Conservation (phyloP, 2,113 vertebrate genomes). For the Forbesichthys papilliferus region DNA sequence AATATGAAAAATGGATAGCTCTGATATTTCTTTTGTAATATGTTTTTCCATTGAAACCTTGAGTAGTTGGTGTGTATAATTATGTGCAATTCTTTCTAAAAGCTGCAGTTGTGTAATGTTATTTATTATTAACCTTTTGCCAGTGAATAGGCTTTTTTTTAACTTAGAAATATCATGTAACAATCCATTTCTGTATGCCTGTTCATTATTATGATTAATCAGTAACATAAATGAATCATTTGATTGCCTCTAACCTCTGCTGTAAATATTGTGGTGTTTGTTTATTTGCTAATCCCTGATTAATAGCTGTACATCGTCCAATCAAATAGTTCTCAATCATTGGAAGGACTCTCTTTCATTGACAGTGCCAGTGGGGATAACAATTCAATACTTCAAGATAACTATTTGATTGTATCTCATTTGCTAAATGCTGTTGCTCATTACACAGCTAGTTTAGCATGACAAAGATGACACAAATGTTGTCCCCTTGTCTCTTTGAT, state of each 20-base stretch:
- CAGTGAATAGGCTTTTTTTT: constrained; percentile 55
- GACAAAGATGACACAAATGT: constrained; percentile 59
- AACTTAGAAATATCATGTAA: constrained; percentile 48
- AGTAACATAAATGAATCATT: constrained; percentile 49
- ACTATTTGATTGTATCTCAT: constrained; percentile 59
- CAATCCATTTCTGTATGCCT: constrained; percentile 49
- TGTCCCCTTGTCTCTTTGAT: constrained; percentile 65
- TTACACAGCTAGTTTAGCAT: constrained; percentile 65
- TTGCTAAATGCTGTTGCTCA: constrained; percentile 43
- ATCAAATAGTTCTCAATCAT: constrained; percentile 38
- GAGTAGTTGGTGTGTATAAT: constrained; percentile 53
- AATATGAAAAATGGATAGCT: constrained; percentile 40
- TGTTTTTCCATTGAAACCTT: constrained; percentile 51
- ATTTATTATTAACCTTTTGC: constrained; percentile 72
- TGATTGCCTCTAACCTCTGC: constrained; percentile 60
- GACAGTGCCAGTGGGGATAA: constrained; percentile 35
- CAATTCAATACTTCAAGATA: constrained; percentile 42
- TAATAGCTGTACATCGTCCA: constrained; percentile 61
- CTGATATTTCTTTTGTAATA: constrained; percentile 47
- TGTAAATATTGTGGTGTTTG: constrained; percentile 71
- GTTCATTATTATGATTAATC: constrained; percentile 48
- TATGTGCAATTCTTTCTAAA: constrained; percentile 52
- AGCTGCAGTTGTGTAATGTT: constrained; percentile 53
- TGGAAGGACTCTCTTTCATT: constrained; percentile 38
- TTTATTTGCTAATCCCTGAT: constrained; percentile 61